A percentile compares a stretch with the other conserved stretches of the same genome.
Evolutionary conservation across 2,113 vertebrate species (phyloP).

Genomic region (Motacilla alba): DNA sequence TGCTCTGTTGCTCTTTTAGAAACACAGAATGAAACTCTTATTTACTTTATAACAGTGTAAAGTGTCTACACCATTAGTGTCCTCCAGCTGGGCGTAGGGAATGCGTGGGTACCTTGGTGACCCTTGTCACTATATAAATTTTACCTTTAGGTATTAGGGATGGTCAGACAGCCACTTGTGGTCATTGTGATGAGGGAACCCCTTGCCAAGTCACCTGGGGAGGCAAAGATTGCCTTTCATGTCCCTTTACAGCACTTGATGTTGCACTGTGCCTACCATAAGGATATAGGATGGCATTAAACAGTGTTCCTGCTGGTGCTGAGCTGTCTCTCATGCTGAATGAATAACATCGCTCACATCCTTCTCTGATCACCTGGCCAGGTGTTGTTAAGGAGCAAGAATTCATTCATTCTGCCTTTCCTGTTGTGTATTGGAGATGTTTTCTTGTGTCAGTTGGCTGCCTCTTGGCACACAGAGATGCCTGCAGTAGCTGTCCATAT

Average conservation of each 20-base stretch:
- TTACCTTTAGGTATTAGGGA: not conserved
- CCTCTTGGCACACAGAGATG: not conserved
- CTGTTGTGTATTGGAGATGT: not conserved
- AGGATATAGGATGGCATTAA: not conserved
- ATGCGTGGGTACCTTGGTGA: not conserved
- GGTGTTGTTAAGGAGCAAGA: not conserved
- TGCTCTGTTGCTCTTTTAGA: not conserved
- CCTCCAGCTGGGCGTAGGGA: not conserved
- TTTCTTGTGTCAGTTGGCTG: not conserved
- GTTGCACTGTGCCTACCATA: not conserved
- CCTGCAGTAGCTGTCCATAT: not conserved
- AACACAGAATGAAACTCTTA: not conserved
- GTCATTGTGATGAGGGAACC: not conserved
- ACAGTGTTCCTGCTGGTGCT: not conserved
- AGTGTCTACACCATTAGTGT: rapidly evolving
- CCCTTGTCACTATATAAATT: not conserved
- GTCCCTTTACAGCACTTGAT: not conserved
- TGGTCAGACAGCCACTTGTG: not conserved
- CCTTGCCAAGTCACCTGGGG: not conserved
- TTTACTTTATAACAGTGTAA: not conserved
- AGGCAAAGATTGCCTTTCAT: not conserved
- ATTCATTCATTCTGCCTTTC: not conserved
- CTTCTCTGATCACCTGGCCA: not conserved
- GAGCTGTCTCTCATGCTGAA: not conserved
- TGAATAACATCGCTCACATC: not conserved